phyloP scores from a whole-genome alignment of 2,888 invertebrate genomes.

The Scotopteryx bipunctaria region DNA sequence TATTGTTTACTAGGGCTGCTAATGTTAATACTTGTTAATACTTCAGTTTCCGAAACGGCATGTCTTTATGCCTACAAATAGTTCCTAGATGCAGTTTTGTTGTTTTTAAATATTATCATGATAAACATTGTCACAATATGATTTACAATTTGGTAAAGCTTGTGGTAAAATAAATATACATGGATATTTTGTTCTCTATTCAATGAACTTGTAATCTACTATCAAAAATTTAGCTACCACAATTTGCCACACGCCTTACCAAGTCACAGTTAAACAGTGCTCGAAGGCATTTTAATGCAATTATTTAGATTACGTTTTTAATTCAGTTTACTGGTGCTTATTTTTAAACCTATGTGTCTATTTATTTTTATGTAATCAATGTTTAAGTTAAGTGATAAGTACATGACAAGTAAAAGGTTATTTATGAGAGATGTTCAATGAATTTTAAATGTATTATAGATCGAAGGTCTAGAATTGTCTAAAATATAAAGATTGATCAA shows the following conservation, averaged over 20 bases:
- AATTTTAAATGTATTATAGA: constrained; percentile 25
- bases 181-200: too few species aligned
- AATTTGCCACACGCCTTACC: constrained; percentile 10
- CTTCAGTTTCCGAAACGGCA: constrained; percentile 21
- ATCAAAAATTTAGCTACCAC: not conserved
- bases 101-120: constrained; percentile 22
- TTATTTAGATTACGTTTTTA: constrained; percentile 22
- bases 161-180: too few species aligned
- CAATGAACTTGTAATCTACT: too few species aligned
- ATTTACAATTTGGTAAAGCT: constrained; percentile 12
- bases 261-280: constrained; percentile 13
- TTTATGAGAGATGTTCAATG: constrained; percentile 25
- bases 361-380: constrained; percentile 44
- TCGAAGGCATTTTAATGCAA: constrained; percentile 22
- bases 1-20: constrained; percentile 7
- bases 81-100: constrained; percentile 30
- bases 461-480: constrained; percentile 6
- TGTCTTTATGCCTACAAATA: constrained; percentile 23
- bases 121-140: constrained; percentile 7
- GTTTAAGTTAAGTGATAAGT: constrained; percentile 41
- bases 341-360: constrained; percentile 43
- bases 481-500: constrained; percentile 4
- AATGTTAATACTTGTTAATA: not conserved
- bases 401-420: constrained; percentile 41
- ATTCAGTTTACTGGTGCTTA: constrained; percentile 48